Evolutionary conservation across 2,113 vertebrate species (phyloP).

Genomic region (Furnarius figulus): DNA sequence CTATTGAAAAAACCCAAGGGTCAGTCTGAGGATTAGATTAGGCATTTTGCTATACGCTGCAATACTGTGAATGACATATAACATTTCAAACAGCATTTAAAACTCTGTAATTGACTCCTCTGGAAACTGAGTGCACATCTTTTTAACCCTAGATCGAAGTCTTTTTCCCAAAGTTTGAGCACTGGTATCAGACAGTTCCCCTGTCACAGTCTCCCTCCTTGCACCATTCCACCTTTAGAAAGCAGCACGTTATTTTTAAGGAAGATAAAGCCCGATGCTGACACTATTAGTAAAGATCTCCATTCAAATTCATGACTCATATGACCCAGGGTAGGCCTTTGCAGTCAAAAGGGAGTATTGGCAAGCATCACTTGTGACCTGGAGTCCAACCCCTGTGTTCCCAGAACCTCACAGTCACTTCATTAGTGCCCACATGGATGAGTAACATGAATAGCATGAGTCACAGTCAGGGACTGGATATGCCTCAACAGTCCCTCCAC

Average conservation of each 20-base stretch:
- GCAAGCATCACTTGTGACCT: conserved; percentile 43
- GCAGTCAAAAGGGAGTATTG: neutral
- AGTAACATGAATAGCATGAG: conserved; percentile 54
- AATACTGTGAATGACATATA: neutral
- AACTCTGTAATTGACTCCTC: neutral
- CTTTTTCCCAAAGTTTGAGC: neutral
- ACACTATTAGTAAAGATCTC: conserved; percentile 1
- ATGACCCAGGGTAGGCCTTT: conserved; percentile 31
- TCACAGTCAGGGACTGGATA: conserved; percentile 51
- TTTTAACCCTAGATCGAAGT: neutral
- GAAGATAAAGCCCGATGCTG: neutral
- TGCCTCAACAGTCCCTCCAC: conserved; percentile 42
- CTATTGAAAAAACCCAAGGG: neutral
- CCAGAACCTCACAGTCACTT: conserved; percentile 62
- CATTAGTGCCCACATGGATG: conserved; percentile 64
- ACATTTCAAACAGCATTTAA: conserved; percentile 6
- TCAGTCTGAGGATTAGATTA: neutral
- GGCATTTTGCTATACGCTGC: neutral
- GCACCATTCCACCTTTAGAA: conserved; percentile 2
- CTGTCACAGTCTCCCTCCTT: neutral
- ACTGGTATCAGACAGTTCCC: neutral
- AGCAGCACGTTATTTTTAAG: neutral
- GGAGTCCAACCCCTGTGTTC: conserved; percentile 25
- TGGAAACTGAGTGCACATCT: neutral
- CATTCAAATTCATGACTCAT: conserved; percentile 54